Evolutionary conservation across 2,888 invertebrate species (phyloP).

Genomic region (Brenthis hecate): DNA sequence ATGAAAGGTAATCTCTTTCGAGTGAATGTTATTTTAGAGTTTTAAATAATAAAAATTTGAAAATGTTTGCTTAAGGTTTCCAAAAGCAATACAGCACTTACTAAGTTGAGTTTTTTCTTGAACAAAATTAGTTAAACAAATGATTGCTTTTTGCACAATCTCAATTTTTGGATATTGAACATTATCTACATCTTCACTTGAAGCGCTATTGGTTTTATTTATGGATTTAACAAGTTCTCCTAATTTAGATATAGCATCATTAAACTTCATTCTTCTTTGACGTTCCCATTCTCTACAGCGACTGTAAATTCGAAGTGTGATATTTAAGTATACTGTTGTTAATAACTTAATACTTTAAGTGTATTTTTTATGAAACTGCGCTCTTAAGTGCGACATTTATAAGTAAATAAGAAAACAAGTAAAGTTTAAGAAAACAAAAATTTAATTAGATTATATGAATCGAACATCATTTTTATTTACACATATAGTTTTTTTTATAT

Average conservation of each 20-base stretch:
- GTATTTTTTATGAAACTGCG: too few species aligned
- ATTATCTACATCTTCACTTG: conserved; percentile 55
- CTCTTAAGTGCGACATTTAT: too few species aligned
- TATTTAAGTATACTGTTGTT: background rate
- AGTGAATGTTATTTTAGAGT: background rate
- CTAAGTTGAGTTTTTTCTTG: conserved; percentile 70
- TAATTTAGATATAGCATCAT: conserved; percentile 71
- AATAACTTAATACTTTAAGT: too few species aligned
- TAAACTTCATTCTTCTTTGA: conserved; percentile 85
- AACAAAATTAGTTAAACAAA: conserved; percentile 60
- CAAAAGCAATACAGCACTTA: conserved; percentile 51
- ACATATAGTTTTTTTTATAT: background rate
- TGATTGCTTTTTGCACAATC: conserved; percentile 70
- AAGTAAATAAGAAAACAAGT: too few species aligned
- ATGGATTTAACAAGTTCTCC: conserved; percentile 66
- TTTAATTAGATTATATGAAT: background rate
- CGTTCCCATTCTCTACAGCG: conserved; percentile 87
- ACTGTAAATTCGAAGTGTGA: conserved; percentile 56
- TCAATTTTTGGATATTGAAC: conserved; percentile 73
- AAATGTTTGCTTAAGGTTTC: too few species aligned
- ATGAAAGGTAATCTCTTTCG: conserved; percentile 5
- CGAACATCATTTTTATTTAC: background rate
- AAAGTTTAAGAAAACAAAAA: too few species aligned
- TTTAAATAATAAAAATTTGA: background rate
- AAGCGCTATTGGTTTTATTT: conserved; percentile 51